Base-by-base conservation (phyloP, 2,888 invertebrate genomes). In the Drosophila imparisetae region DNA sequence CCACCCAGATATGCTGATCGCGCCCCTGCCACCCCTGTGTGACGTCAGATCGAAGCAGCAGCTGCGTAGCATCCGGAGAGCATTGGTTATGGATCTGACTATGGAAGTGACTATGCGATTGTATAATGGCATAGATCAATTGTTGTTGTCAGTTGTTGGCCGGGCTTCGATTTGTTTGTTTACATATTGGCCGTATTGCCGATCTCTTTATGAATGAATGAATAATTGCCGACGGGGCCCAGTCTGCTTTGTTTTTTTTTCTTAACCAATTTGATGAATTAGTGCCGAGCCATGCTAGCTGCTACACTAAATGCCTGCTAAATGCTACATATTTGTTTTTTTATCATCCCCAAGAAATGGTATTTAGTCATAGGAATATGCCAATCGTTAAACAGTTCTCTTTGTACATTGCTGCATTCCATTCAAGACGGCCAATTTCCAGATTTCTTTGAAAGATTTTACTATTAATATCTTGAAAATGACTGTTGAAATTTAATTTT, bases 161-260 rank as follows among this genome's bases (percentile, higher is more conserved):
- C 62, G 53, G 48, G 42, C n/a, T 21, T 29, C 66, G 71, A 75
- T 77, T 86, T 89, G 89, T 85, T 87, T 89, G 78, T 89, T 89
- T 87, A 86, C 85, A 66, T 69, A 71, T 64, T 62, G 55, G 50
- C 62, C 65, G 65, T 71, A 63, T 80, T 66, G 71, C 72, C 75
- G 89, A 84, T 83, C 81, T 82, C 83, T 73, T 89, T 87, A 89
- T 87, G 88, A 87, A 88, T 87, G 87, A 87, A 87, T 90, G 87
- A 88, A 78, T 88, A 81, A 89, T 86, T 88, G 80, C 77, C 72
- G 77, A 77, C 78, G 76, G 69, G 77, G 38, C 27, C 53, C 75
- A 72, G 74, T 76, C 70, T 71, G 74, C 4, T 15, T 36, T 36
- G 15, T n/a, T 42, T 18, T 24, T 7, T 45, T 24, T 7, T 15